Evolutionary conservation across 1,140 invertebrate genomes (phyloP).

Genomic region (Nasonia giraulti): DNA sequence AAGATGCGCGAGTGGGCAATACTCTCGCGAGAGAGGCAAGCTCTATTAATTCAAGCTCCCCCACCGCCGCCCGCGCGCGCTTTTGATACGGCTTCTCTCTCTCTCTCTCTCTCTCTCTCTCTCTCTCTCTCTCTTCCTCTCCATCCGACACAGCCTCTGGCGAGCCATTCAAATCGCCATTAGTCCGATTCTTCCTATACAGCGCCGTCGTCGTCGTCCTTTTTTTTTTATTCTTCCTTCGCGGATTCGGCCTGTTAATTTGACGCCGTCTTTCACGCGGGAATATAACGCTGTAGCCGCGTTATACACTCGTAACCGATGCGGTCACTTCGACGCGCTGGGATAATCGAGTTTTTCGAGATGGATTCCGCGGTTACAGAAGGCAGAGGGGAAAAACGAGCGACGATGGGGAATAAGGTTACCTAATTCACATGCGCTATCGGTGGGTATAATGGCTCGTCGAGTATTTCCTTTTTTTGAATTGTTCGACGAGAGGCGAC

Average conservation of each 20-base stretch:
- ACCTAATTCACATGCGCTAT: not conserved
- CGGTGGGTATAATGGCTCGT: not conserved
- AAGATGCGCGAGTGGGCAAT: not conserved
- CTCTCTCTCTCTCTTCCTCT: not conserved
- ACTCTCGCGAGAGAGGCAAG: conserved; percentile 14
- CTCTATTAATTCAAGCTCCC: conserved; percentile 36
- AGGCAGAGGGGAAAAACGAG: not conserved
- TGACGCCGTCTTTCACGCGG: not conserved
- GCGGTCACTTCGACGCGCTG: not conserved
- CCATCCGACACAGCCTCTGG: not conserved
- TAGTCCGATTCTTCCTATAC: not conserved
- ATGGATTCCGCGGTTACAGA: not conserved
- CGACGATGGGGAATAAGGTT: not conserved
- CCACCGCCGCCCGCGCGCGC: not conserved
- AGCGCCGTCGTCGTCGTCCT: not conserved
- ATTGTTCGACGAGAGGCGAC: too few relatives aligned
- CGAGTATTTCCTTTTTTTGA: not conserved
- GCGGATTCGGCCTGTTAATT: not conserved
- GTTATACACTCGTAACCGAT: not conserved
- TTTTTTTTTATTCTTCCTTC: not conserved
- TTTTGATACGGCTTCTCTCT: not conserved
- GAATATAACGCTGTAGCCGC: not conserved
- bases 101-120: not conserved
- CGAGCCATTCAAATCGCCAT: conserved; percentile 20
- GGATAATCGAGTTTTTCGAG: not conserved